These are phyloP conservation scores for Zaprionus lineosus DNA, from an alignment of 2,888 invertebrate genomes.

Conservation along the genomic window DNA sequence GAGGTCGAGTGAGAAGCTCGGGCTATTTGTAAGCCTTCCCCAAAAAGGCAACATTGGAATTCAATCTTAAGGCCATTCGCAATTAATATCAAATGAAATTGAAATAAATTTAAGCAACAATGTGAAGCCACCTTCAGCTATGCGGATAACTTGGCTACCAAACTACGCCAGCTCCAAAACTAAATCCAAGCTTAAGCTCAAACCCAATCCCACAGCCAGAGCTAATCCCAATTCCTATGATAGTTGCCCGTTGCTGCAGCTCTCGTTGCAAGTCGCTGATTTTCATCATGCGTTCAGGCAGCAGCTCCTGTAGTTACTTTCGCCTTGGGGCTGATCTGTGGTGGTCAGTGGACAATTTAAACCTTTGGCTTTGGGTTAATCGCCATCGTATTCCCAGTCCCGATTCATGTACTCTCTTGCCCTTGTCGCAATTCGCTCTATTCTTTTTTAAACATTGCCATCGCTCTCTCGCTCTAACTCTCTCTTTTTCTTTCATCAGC, in stretches of 20 bases:
- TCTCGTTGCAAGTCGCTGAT: slow-evolving; percentile 62
- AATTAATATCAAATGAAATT: slow-evolving; percentile 83
- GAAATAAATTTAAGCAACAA: slow-evolving; percentile 81
- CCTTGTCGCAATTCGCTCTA: neutral
- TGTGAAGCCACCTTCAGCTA: slow-evolving; percentile 60
- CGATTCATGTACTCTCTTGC: neutral
- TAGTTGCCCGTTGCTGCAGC: slow-evolving; percentile 5
- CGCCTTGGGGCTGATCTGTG: slow-evolving; percentile 25
- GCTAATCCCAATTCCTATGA: slow-evolving; percentile 33
- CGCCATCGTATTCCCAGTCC: slow-evolving; percentile 66
- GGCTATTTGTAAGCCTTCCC: slow-evolving; percentile 64
- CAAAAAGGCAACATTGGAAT: slow-evolving; percentile 70
- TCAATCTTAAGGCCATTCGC: slow-evolving; percentile 80
- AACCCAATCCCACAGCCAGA: neutral
- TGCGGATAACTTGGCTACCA: slow-evolving; percentile 29
- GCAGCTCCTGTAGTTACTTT: slow-evolving; percentile 35
- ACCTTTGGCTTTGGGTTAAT: slow-evolving; percentile 74
- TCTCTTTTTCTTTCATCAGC: slow-evolving; percentile 8
- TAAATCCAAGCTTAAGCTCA: neutral
- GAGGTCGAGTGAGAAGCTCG: slow-evolving; percentile 58
- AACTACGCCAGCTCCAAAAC: slow-evolving; percentile 5
- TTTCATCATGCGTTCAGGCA: slow-evolving; percentile 79
- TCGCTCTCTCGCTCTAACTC: slow-evolving; percentile 21
- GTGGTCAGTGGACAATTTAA: slow-evolving; percentile 67
- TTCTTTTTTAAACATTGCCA: slow-evolving; percentile 3